Conservation (phyloP, 2,888 invertebrate species). For the Eilema sororculum region DNA sequence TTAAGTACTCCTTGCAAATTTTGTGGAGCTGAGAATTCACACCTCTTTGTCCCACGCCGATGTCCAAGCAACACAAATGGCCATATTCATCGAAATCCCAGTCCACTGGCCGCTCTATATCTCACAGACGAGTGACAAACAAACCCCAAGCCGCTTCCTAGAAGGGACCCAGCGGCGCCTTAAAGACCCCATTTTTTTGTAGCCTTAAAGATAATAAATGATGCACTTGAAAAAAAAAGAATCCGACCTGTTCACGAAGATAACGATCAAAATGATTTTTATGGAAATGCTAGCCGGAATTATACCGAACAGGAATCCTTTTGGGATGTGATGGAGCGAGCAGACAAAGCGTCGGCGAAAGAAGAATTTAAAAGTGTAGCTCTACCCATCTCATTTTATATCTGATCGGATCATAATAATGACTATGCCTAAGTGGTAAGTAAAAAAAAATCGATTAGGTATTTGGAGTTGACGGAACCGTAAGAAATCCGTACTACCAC, state of each 20-base stretch:
- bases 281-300: conserved; percentile 85
- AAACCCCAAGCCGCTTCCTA: conserved; percentile 80
- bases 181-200: conserved; percentile 82
- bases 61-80: conserved; percentile 57
- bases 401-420: conserved; percentile 63
- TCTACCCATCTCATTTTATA: conserved; percentile 56
- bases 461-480: not conserved
- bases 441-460: conserved; percentile 20
- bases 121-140: conserved; percentile 85
- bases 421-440: conserved; percentile 32
- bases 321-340: conserved; percentile 82
- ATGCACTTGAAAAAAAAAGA: conserved; percentile 82
- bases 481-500: not conserved
- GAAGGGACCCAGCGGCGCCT: conserved; percentile 85
- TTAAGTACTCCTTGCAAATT: conserved; percentile 54
- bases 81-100: conserved; percentile 71
- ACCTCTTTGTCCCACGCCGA: conserved; percentile 71
- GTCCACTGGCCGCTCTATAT: conserved; percentile 79
- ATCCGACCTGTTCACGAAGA: conserved; percentile 85
- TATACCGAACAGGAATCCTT: conserved; percentile 84
- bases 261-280: conserved; percentile 85
- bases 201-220: conserved; percentile 85
- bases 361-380: conserved; percentile 57
- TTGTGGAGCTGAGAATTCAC: conserved; percentile 74
- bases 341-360: conserved; percentile 85